phyloP scores from a whole-genome alignment of 2,797 vertebrate species.

The Pygocentrus nattereri region DNA sequence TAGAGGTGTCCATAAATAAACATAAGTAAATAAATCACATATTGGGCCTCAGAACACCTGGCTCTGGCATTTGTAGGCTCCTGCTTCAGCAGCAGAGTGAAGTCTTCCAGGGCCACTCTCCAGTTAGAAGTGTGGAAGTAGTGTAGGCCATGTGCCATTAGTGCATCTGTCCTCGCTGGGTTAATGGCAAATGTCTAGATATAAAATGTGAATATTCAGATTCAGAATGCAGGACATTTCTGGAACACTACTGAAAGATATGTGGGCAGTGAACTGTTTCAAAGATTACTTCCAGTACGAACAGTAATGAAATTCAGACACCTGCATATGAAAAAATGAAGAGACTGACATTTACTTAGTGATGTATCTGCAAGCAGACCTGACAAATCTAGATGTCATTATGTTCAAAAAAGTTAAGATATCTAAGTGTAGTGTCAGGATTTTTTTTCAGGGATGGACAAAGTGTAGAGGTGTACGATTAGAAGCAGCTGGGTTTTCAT shows the following conservation, averaged over 20 bases:
- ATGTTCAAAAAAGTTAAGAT: slow-evolving; percentile 2
- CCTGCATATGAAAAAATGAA: not conserved
- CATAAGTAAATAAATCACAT: not conserved
- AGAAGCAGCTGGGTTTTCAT: not conserved
- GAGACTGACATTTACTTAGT: slow-evolving; percentile 8
- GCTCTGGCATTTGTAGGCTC: slow-evolving; percentile 69
- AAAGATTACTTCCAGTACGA: not conserved
- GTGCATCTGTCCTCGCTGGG: slow-evolving; percentile 73
- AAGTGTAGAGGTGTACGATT: not conserved
- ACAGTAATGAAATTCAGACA: not conserved
- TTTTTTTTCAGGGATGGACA: not conserved
- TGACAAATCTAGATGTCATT: not conserved
- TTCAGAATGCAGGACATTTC: not conserved
- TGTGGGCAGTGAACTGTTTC: not conserved
- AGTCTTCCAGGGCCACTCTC: slow-evolving; percentile 72
- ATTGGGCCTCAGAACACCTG: slow-evolving; percentile 63
- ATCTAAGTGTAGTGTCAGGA: not conserved
- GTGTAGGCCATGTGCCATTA: slow-evolving; percentile 74
- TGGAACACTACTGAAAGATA: not conserved
- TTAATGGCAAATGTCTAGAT: slow-evolving; percentile 65
- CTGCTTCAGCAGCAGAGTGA: slow-evolving; percentile 75
- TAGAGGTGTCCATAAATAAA: not conserved
- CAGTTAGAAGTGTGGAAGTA: slow-evolving; percentile 72
- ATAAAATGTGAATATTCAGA: slow-evolving; percentile 13
- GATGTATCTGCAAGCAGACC: not conserved